These are phyloP conservation scores for Pholis gunnellus DNA, from an alignment of 2,113 vertebrate species.

Conservation along the genomic window DNA sequence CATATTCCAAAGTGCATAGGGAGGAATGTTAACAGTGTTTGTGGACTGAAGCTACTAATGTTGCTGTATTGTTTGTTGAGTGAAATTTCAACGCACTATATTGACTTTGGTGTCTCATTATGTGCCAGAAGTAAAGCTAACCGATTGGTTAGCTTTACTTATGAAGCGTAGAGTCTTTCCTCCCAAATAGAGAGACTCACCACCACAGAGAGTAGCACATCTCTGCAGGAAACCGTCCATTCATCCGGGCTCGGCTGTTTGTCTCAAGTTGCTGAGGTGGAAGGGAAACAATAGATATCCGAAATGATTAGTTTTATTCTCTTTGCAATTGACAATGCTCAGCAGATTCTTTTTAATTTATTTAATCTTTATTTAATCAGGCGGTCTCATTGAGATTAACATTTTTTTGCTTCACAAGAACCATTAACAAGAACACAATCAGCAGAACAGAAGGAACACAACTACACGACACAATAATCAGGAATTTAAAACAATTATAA, in stretches of 20 bases:
- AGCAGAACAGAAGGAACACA: not conserved
- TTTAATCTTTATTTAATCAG: not conserved
- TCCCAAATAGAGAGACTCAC: not conserved
- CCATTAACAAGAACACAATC: not conserved
- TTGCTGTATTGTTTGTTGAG: conserved; percentile 33
- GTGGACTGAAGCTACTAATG: not conserved
- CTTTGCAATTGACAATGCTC: not conserved
- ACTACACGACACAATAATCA: not conserved
- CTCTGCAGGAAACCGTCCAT: not conserved
- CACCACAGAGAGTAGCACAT: not conserved
- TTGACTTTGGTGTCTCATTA: not conserved
- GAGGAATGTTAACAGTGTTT: conserved; percentile 4
- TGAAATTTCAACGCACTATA: conserved; percentile 18
- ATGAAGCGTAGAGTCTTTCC: not conserved
- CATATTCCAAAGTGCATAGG: not conserved
- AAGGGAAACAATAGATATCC: not conserved
- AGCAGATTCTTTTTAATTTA: not conserved
- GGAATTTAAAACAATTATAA: not conserved
- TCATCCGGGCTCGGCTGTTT: not conserved
- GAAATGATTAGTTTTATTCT: not conserved
- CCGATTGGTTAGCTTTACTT: not conserved
- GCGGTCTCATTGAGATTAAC: not conserved
- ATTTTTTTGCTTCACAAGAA: not conserved
- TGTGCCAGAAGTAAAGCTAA: conserved; percentile 10
- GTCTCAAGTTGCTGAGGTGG: not conserved